These are phyloP conservation scores for Athetis lepigone DNA, from an alignment of 2,888 invertebrate genomes.

Conservation along the genomic window DNA sequence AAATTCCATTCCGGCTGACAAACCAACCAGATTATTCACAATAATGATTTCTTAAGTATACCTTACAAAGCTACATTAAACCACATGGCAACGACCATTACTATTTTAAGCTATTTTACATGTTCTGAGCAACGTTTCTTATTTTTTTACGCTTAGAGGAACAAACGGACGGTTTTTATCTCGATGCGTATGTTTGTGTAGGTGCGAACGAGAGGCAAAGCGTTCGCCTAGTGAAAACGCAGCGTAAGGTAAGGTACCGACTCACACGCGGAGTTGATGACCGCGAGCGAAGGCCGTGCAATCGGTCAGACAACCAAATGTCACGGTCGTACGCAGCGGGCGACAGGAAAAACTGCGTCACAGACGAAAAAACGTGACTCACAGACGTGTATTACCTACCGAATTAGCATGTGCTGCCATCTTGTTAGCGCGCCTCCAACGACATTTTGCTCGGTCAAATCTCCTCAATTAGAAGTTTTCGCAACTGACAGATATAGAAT, in stretches of 20 bases:
- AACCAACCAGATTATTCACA: slow-evolving; percentile 57
- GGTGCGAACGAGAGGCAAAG: slow-evolving; percentile 70
- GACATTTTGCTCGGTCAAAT: slow-evolving; percentile 37
- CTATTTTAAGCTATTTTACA: slow-evolving; percentile 66
- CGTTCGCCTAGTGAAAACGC: slow-evolving; percentile 76
- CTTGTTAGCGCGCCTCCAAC: slow-evolving; percentile 49
- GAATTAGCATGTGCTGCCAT: slow-evolving; percentile 69
- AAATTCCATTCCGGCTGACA: slow-evolving; percentile 69
- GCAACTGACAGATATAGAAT: slow-evolving; percentile 67
- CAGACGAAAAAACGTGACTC: slow-evolving; percentile 87
- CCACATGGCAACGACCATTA: slow-evolving; percentile 67
- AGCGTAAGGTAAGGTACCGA: slow-evolving; percentile 78
- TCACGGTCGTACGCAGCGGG: slow-evolving; percentile 84
- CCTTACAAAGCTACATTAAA: slow-evolving; percentile 58
- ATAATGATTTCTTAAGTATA: slow-evolving; percentile 68
- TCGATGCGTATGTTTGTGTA: slow-evolving; percentile 61
- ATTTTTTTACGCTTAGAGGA: slow-evolving; percentile 65
- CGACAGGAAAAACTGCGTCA: slow-evolving; percentile 86
- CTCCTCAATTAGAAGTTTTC: slow-evolving; percentile 66
- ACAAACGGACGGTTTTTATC: slow-evolving; percentile 70
- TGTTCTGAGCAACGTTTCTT: slow-evolving; percentile 64
- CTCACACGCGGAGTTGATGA: slow-evolving; percentile 87
- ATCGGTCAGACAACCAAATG: slow-evolving; percentile 90
- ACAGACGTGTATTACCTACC: slow-evolving; percentile 58
- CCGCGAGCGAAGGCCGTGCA: slow-evolving; percentile 89